Conservation (phyloP, 2,888 invertebrate genomes). For the Drosophila yooni region DNA sequence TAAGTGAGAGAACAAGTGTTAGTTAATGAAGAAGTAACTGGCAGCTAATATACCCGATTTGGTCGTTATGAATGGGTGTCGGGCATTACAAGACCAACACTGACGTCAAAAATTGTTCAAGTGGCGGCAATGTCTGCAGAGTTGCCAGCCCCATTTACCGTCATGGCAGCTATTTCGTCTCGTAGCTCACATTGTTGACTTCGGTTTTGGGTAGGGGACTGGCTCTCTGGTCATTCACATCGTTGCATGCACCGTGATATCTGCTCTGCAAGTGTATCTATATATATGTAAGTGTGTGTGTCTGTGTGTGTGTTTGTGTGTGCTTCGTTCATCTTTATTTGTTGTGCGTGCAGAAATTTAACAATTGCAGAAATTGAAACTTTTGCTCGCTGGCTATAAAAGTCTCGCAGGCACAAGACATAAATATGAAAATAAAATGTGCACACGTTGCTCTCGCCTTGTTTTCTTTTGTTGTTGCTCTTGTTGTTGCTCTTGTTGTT, state of each 20-base stretch:
- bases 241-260: conserved; percentile 52
- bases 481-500: conserved; percentile 7
- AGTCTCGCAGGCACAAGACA: conserved; percentile 52
- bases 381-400: conserved; percentile 60
- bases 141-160: conserved; percentile 31
- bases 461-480: conserved; percentile 10
- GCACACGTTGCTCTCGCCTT: conserved; percentile 56
- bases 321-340: conserved; percentile 63
- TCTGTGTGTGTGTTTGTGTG: conserved; percentile 29
- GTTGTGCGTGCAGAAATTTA: conserved; percentile 75
- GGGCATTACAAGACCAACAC: conserved; percentile 7
- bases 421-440: conserved; percentile 68
- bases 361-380: conserved; percentile 77
- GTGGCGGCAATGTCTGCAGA: conserved; percentile 30
- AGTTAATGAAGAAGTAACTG: not conserved
- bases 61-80: not conserved
- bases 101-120: conserved; percentile 40
- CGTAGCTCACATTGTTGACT: conserved; percentile 42
- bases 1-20: not conserved
- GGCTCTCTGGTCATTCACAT: conserved; percentile 71
- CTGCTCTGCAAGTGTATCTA: not conserved
- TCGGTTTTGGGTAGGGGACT: conserved; percentile 35
- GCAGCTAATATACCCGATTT: conserved; percentile 22
- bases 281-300: not conserved
- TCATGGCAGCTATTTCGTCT: conserved; percentile 24